Conservation (phyloP, 1,140 invertebrate genomes). For the Bombus haemorrhoidalis region DNA sequence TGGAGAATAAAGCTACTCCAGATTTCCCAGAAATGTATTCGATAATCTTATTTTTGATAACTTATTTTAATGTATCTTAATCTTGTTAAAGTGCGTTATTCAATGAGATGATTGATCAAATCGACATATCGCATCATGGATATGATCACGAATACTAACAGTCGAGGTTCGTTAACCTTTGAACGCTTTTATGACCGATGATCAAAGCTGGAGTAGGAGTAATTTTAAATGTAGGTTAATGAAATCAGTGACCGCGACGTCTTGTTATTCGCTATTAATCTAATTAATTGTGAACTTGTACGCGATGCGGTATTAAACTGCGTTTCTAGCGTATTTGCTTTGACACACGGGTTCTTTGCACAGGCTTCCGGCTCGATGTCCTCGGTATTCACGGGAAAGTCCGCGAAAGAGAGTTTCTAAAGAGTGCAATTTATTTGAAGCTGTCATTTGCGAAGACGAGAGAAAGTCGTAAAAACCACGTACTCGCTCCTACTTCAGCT, state of each 20-base stretch:
- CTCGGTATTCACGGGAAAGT: neutral
- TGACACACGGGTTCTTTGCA: neutral
- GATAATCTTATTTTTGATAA: neutral
- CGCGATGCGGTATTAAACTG: neutral
- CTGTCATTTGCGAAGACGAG: neutral
- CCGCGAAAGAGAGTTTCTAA: slow-evolving; percentile 32
- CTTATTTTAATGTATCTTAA: too few relatives aligned
- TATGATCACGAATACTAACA: neutral
- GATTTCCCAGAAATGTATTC: neutral
- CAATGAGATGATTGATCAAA: neutral
- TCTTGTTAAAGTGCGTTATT: neutral
- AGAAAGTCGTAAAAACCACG: slow-evolving; percentile 25
- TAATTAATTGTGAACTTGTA: neutral
- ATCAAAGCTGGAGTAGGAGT: neutral
- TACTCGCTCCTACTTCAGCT: neutral
- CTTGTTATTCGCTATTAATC: neutral
- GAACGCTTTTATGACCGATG: neutral
- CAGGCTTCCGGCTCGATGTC: too few relatives aligned
- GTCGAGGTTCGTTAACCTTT: neutral
- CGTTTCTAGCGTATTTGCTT: neutral
- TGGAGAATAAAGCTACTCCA: neutral
- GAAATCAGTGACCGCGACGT: neutral
- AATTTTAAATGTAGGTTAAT: slow-evolving; percentile 13
- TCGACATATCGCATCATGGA: neutral
- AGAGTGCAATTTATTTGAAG: slow-evolving; percentile 40